Base-by-base conservation (phyloP, 2,113 vertebrate species). In the Macquaria australasica region DNA sequence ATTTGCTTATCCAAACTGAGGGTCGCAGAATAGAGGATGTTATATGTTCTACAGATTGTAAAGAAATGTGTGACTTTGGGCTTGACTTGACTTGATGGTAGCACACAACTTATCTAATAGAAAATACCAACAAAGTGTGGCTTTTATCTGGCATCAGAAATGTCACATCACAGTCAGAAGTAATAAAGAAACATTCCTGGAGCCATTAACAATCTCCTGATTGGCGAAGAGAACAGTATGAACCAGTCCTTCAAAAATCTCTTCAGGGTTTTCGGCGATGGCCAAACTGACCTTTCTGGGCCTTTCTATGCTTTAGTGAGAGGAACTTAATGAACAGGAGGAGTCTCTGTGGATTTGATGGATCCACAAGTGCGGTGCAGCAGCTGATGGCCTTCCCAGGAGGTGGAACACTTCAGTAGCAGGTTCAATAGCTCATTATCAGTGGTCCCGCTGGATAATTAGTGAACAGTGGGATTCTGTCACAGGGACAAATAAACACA, bases 351-450 rank as follows among this genome's bases (percentile, higher is more conserved):
- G 85, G 86, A 88, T 89, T 90, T 91, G 89, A 94, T 91, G 67
- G 88, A 93, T 92, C 87, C 77, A 83, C 45, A 79, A 90, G 82
- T 73, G 90, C 23, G 23, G 39, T 59, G 85, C 90, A 85, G 91
- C 91, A 78, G 81, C 87, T 91, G 85, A 94, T 87, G 78, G 83
- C 55, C 69, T 3, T 94, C 93, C 93, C 95, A 87, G 85, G 93
- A 91, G 95, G 92, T 58, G 25, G 82, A 83, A 45, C 83, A 82
- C 87, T 79, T 84, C 87, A 86, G 81, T 81, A 74, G 82, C 79
- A 85, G 91, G 93, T 95, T 95, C 95, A 95, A 95, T 95, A 95
- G 94, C 94, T 96, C 95, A 95, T 96, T 94, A 96, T 95, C 92
- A 93, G 92, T 73, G 86, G 91, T 92, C 93, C 92, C 88, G 25